Conservation (phyloP, 2,113 vertebrate genomes). For the Cygnus buccinator region DNA sequence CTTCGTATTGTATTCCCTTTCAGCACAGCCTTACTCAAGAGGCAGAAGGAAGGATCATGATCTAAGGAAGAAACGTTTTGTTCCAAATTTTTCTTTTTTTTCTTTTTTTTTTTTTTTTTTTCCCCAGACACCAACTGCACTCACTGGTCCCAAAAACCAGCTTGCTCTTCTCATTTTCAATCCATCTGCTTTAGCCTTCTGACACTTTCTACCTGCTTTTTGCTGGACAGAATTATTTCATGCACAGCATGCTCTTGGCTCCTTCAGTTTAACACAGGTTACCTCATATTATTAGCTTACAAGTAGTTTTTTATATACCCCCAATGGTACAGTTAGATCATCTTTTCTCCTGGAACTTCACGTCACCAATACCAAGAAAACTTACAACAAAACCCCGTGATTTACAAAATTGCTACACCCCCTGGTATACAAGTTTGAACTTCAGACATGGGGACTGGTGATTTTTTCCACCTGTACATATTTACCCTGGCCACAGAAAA, state of each 20-base stretch:
- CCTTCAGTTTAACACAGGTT: background rate
- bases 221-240: background rate
- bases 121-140: background rate
- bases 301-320: background rate
- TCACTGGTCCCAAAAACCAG: background rate
- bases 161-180: background rate
- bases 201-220: background rate
- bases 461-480: background rate
- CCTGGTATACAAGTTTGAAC: background rate
- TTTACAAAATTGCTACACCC: background rate
- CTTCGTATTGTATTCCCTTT: background rate
- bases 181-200: background rate
- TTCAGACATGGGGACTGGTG: background rate
- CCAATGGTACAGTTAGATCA: background rate
- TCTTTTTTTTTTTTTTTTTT: background rate
- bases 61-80: too few species aligned
- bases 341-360: background rate
- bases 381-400: rapidly evolving
- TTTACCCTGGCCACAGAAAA: background rate
- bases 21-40: too few species aligned
- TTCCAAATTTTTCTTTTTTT: background rate
- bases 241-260: too few species aligned
- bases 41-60: too few species aligned
- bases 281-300: background rate
- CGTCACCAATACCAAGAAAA: background rate